Conservation (phyloP, 2,797 vertebrate species). For the Aplochiton taeniatus region DNA sequence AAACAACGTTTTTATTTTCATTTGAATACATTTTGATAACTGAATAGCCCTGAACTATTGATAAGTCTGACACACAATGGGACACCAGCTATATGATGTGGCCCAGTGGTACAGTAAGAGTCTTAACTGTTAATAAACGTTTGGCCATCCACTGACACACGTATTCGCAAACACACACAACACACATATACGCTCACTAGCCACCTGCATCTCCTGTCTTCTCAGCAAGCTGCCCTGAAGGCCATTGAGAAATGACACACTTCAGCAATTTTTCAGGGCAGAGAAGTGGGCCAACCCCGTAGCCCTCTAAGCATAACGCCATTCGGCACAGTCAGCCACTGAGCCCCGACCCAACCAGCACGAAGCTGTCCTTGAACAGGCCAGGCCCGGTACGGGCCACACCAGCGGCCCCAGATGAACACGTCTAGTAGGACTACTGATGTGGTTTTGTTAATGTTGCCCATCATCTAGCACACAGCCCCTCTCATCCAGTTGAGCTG, state of each 20-base stretch:
- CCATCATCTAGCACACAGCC: neutral
- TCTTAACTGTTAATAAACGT: slow-evolving; percentile 3
- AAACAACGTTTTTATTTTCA: too few relatives aligned
- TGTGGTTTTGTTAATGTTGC: neutral
- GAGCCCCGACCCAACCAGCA: slow-evolving; percentile 8
- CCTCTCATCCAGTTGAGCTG: slow-evolving; percentile 9
- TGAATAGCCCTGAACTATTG: too few relatives aligned
- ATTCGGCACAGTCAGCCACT: slow-evolving; percentile 8
- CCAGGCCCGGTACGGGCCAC: neutral
- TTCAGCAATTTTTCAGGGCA: slow-evolving; percentile 26
- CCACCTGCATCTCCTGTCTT: slow-evolving; percentile 21
- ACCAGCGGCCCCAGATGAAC: neutral
- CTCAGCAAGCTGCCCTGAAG: slow-evolving; percentile 19
- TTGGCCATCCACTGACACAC: neutral
- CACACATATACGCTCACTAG: neutral
- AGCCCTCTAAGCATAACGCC: neutral
- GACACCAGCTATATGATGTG: neutral
- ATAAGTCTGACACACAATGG: too few relatives aligned
- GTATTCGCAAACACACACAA: neutral
- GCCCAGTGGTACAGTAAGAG: slow-evolving; percentile 8
- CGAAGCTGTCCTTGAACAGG: slow-evolving; percentile 3
- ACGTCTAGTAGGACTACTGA: neutral
- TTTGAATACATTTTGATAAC: too few relatives aligned
- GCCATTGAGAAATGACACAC: slow-evolving; percentile 25
- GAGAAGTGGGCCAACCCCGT: slow-evolving; percentile 18